Percentiles rank a stretch among this genome's conserved stretches.
Conservation (phyloP, 2,113 vertebrate species). For the Machaerirhynchus nigripectus region DNA sequence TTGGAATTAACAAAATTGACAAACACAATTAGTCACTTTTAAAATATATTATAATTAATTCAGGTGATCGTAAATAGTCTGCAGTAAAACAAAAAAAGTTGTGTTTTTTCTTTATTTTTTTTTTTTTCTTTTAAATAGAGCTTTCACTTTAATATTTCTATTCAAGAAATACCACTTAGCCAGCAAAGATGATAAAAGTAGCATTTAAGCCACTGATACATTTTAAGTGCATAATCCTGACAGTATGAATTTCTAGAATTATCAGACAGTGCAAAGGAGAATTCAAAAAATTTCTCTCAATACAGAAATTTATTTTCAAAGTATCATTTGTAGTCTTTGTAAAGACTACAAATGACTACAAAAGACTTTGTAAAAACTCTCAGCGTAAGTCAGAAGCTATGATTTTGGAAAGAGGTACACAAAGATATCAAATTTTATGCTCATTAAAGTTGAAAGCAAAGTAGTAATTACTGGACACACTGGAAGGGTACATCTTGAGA, state of each 20-base stretch:
- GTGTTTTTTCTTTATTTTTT: rapidly evolving
- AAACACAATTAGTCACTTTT: neutral
- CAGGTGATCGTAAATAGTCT: neutral
- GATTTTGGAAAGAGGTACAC: neutral
- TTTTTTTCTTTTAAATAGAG: neutral
- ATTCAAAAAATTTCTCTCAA: neutral
- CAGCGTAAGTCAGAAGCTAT: neutral
- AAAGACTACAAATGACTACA: too few relatives aligned
- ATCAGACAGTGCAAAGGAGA: neutral
- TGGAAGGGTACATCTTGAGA: neutral
- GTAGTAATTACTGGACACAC: neutral
- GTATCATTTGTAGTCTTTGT: neutral
- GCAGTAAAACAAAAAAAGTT: neutral
- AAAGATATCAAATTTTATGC: neutral
- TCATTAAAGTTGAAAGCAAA: neutral
- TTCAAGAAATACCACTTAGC: neutral
- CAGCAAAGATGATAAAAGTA: neutral
- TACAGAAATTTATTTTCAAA: neutral
- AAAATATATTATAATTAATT: neutral
- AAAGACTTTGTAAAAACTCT: too few relatives aligned
- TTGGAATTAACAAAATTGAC: neutral
- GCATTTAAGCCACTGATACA: neutral
- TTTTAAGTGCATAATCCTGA: neutral
- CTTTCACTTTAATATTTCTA: neutral
- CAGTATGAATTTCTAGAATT: neutral